A percentile compares a stretch with the other conserved stretches of the same genome.
phyloP scores from a whole-genome alignment of 2,888 invertebrate genomes.

The Leptodirus hochenwartii region DNA sequence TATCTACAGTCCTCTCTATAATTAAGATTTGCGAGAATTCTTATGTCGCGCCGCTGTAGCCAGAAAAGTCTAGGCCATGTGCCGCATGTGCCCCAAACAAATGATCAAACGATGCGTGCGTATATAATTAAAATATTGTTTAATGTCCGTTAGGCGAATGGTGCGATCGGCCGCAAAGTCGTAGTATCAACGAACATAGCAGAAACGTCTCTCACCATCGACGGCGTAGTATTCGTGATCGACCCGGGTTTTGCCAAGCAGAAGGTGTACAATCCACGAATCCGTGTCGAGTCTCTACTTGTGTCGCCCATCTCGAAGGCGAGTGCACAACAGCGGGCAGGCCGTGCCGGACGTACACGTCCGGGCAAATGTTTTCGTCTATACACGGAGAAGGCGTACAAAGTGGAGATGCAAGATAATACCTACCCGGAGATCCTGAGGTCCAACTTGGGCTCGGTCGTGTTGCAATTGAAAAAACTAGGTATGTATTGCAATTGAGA shows the following conservation, averaged over 20 bases:
- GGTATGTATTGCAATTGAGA: too few species aligned
- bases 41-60: too few species aligned
- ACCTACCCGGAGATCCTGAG: slow-evolving; percentile 89
- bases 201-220: slow-evolving; percentile 96
- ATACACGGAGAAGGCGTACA: slow-evolving; percentile 91
- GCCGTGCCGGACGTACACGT: slow-evolving; percentile 92
- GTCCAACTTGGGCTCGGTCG: slow-evolving; percentile 57
- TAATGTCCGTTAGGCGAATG: too few species aligned
- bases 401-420: slow-evolving; percentile 97
- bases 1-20: too few species aligned
- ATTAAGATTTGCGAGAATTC: too few species aligned
- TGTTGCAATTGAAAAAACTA: slow-evolving; percentile 94
- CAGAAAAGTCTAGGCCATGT: too few species aligned
- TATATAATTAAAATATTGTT: slow-evolving; percentile 41
- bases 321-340: slow-evolving; percentile 86
- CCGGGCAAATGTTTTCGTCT: slow-evolving; percentile 96
- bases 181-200: slow-evolving; percentile 99
- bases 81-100: too few species aligned
- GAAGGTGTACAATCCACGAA: slow-evolving; percentile 56
- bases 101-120: too few species aligned
- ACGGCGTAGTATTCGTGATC: slow-evolving; percentile 98
- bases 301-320: slow-evolving; percentile 99
- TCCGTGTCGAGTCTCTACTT: slow-evolving; percentile 87
- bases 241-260: slow-evolving; percentile 99
- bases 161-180: slow-evolving; percentile 59